Evolutionary conservation across 2,797 vertebrate genomes (phyloP).

Genomic region (Chromobotia macracanthus): DNA sequence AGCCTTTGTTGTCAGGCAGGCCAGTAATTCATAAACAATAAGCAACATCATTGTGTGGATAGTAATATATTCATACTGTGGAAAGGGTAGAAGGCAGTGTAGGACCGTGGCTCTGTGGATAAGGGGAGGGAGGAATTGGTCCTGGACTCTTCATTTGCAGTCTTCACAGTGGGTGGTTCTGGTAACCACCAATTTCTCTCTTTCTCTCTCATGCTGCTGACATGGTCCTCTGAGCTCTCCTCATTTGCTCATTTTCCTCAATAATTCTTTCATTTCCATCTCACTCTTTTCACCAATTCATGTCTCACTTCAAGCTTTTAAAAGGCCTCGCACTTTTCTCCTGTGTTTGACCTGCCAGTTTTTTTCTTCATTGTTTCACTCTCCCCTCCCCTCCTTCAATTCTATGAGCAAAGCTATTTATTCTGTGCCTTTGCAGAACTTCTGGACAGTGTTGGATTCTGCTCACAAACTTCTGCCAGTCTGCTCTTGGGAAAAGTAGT

Average conservation of each 20-base stretch:
- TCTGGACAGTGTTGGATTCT: slow-evolving; percentile 38
- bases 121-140: slow-evolving; percentile 58
- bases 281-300: background rate
- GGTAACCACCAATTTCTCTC: slow-evolving; percentile 36
- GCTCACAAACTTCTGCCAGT: slow-evolving; percentile 24
- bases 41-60: slow-evolving; percentile 89
- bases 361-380: background rate
- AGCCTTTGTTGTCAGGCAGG: slow-evolving; percentile 90
- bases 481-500: slow-evolving; percentile 34
- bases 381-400: background rate
- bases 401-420: background rate
- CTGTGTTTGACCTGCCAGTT: background rate
- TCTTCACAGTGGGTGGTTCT: slow-evolving; percentile 53
- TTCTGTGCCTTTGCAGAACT: slow-evolving; percentile 19
- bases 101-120: slow-evolving; percentile 58
- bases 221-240: slow-evolving; percentile 6
- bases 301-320: background rate
- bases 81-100: slow-evolving; percentile 73
- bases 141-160: slow-evolving; percentile 59
- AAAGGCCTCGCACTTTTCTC: background rate
- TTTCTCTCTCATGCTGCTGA: slow-evolving; percentile 26
- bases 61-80: slow-evolving; percentile 92
- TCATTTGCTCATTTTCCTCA: slow-evolving; percentile 12
- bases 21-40: slow-evolving; percentile 94
- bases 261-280: background rate